A percentile compares a stretch with the other conserved stretches of the same genome.
phyloP scores from a whole-genome alignment of 2,797 vertebrate species.

The Distichodus sexfasciatus region DNA sequence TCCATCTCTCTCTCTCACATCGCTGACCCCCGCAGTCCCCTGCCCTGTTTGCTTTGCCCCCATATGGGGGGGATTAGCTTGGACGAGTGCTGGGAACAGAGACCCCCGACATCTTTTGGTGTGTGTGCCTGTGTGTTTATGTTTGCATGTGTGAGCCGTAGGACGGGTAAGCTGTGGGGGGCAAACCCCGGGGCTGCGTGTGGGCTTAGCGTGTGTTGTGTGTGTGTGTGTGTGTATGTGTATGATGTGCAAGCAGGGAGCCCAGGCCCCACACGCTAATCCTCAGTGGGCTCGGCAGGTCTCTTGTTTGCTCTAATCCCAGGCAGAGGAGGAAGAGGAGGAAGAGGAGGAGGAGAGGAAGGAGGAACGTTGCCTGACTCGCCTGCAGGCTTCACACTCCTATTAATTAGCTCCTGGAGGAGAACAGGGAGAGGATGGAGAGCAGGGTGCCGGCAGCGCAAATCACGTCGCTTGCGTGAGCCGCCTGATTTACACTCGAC shows the following conservation, averaged over 20 bases:
- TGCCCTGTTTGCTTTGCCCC: neutral
- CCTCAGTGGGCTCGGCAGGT: slow-evolving; percentile 1
- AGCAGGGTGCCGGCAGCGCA: neutral
- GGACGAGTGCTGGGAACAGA: neutral
- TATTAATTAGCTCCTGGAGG: slow-evolving; percentile 44
- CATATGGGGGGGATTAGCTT: neutral
- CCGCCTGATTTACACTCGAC: neutral
- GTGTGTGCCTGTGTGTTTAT: too few relatives aligned
- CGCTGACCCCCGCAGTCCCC: neutral
- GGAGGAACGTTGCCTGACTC: too few relatives aligned
- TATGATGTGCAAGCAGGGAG: slow-evolving; percentile 1
- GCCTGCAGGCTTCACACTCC: slow-evolving; percentile 4
- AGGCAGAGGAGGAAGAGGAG: neutral
- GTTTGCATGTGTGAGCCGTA: neutral
- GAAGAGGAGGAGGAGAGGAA: neutral
- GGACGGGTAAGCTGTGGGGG: neutral
- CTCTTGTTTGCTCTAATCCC: slow-evolving; percentile 33
- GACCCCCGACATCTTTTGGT: neutral
- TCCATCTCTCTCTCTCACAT: neutral
- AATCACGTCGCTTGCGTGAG: neutral
- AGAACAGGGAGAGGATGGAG: neutral
- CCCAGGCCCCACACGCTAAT: slow-evolving; percentile 15
- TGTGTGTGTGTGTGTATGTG: neutral
- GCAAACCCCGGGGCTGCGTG: neutral
- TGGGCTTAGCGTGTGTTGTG: neutral